A percentile compares a stretch with the other conserved stretches of the same genome.
phyloP scores from a whole-genome alignment of 2,113 vertebrate species.

The Hippocampus abdominalis region DNA sequence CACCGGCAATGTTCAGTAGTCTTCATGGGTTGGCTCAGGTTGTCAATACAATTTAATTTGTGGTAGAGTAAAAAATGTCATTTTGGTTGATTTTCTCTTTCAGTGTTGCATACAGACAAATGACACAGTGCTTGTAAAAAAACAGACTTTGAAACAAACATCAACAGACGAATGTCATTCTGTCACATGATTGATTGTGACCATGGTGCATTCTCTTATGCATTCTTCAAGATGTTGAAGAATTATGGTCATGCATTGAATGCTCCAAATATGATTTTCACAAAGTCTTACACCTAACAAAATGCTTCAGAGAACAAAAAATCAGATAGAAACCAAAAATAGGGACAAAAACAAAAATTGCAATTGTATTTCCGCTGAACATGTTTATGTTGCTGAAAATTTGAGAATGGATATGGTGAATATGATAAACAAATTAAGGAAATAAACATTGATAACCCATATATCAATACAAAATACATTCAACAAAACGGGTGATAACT shows the following conservation, averaged over 20 bases:
- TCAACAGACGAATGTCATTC: constrained; percentile 54
- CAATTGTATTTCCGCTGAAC: neutral
- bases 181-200: constrained; percentile 59
- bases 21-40: neutral
- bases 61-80: neutral
- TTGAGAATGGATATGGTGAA: neutral
- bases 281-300: constrained; percentile 23
- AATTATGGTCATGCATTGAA: constrained; percentile 66
- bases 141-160: constrained; percentile 59
- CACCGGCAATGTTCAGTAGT: neutral
- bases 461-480: neutral
- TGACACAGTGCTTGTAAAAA: constrained; percentile 45
- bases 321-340: constrained; percentile 10
- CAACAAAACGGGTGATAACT: neutral
- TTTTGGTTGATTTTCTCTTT: constrained; percentile 54
- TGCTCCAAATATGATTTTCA: constrained; percentile 51
- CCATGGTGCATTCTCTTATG: constrained; percentile 54
- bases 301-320: constrained; percentile 40
- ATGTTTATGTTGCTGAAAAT: neutral
- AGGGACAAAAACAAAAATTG: constrained; percentile 6
- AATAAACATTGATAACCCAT: neutral
- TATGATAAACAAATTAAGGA: neutral
- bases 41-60: neutral
- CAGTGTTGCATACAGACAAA: constrained; percentile 43
- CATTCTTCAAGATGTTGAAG: constrained; percentile 61